Evolutionary conservation across 2,888 invertebrate species (phyloP).

Genomic region (Hirudinaria manillensis): DNA sequence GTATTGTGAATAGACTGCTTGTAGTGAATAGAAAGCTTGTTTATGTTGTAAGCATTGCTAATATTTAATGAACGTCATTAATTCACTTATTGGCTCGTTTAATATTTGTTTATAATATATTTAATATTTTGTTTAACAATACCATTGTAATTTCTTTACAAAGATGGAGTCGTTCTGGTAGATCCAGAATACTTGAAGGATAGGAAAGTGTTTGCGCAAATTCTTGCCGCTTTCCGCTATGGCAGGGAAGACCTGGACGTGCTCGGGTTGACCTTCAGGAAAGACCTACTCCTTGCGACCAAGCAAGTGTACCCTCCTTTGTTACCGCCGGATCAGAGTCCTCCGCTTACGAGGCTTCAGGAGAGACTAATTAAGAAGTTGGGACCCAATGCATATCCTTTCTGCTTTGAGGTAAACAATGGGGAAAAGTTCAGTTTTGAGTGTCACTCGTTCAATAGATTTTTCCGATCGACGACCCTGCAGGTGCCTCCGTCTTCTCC

Average conservation of each 20-base stretch:
- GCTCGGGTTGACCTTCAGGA: slow-evolving; percentile 89
- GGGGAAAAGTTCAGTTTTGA: neutral
- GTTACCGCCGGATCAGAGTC: slow-evolving; percentile 51
- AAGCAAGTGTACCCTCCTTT: slow-evolving; percentile 71
- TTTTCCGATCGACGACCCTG: slow-evolving; percentile 22
- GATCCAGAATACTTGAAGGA: slow-evolving; percentile 96
- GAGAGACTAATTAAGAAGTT: slow-evolving; percentile 93
- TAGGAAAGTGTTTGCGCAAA: slow-evolving; percentile 91
- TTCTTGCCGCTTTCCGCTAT: slow-evolving; percentile 93
- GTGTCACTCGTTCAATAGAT: neutral
- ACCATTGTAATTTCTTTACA: too few relatives aligned
- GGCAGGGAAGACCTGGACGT: slow-evolving; percentile 98
- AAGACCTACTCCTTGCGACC: slow-evolving; percentile 90
- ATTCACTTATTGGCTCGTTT: neutral
- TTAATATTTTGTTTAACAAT: too few relatives aligned
- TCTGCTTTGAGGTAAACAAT: slow-evolving; percentile 78
- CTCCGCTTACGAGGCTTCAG: slow-evolving; percentile 78
- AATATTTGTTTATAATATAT: neutral
- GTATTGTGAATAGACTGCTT: too few relatives aligned
- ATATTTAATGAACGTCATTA: too few relatives aligned
- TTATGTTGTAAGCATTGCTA: too few relatives aligned
- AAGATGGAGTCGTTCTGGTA: slow-evolving; percentile 95
- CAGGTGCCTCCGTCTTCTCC: slow-evolving; percentile 90
- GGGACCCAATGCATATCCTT: slow-evolving; percentile 92
- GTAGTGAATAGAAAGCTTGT: too few relatives aligned